A percentile compares a stretch with the other conserved stretches of the same genome.
Conservation (phyloP, 2,888 invertebrate species). For the Apodemia mormo region DNA sequence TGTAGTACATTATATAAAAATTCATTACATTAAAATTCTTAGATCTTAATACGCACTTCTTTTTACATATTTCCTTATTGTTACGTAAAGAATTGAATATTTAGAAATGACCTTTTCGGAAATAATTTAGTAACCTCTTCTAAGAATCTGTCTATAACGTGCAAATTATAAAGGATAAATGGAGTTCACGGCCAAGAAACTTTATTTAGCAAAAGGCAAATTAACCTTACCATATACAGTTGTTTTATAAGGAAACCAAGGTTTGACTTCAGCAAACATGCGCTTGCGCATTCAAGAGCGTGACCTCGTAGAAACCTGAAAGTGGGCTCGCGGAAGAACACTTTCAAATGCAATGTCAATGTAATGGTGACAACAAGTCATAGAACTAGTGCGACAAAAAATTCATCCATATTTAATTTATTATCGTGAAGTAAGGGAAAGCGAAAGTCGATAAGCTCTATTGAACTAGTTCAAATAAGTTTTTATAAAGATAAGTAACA, state of each 20-base stretch:
- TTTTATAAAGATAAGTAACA: neutral
- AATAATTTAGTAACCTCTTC: neutral
- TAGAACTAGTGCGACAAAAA: conserved; percentile 25
- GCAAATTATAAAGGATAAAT: conserved; percentile 10
- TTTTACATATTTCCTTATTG: neutral
- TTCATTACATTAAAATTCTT: no score
- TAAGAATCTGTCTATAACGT: neutral
- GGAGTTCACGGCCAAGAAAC: conserved; percentile 18
- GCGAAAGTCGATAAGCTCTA: conserved; percentile 50
- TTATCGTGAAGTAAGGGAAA: conserved; percentile 47
- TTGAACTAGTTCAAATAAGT: conserved; percentile 49
- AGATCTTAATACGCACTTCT: no score
- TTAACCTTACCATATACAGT: neutral
- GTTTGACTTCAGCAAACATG: conserved; percentile 28
- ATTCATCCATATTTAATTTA: conserved; percentile 37
- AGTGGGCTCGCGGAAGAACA: conserved; percentile 58
- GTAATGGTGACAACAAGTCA: conserved; percentile 34
- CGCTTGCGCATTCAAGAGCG: conserved; percentile 41
- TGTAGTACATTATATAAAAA: no score
- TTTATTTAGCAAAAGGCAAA: conserved; percentile 11
- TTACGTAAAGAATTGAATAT: neutral
- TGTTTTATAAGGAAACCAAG: conserved; percentile 23
- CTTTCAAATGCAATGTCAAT: conserved; percentile 68
- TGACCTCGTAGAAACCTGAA: conserved; percentile 57
- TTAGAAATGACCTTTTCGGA: conserved; percentile 17